Evolutionary conservation across 2,113 vertebrate genomes (phyloP), one percentile per base, ranked within the genome.

Genomic region (Corapipo altera): DNA sequence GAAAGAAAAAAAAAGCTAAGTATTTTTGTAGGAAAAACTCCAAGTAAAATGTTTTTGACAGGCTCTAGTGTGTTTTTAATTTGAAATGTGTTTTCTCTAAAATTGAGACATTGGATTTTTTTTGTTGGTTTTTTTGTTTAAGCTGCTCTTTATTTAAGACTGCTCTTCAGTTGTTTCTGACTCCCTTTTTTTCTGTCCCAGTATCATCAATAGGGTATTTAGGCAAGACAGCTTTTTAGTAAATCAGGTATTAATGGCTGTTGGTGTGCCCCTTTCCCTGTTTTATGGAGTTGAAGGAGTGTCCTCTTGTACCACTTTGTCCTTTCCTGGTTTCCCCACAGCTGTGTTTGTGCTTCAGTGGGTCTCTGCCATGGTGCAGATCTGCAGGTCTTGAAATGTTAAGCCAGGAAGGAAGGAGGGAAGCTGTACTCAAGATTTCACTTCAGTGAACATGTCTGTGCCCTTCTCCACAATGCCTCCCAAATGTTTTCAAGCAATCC

Each of bases 381-480:
- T 62, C 33, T 67, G 22, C 54, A 67, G 59, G 7, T 80, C 32
- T 86, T 39, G 23, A 70, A 67, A 12, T 49, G 4, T 35, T 58
- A 64, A 35, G 48, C 24, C 6, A 8, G 58, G 37, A 65, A 43
- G 39, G 24, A 76, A 65, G 78, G 46, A 57, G 18, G n/a, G 6
- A 70, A 79, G 32, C 67, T 11, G 0, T 79, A 28, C 27, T 70
- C 6, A 37, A 37, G 54, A 83, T 52, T 82, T 75, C 66, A 14
- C 21, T 51, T 59, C 30, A 17, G 26, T 78, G 39, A 37, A 14
- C 13, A 1, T 5, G 0, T 28, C 30, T 1, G 0, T 66, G 33
- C 17, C 19, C 32, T 81, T 71, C 61, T 64, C 48, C 59, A 21
- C 1, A 1, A 6, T 23, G 48, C n/a, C 17, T 83, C 75, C 32